phyloP scores from a whole-genome alignment of 2,113 vertebrate genomes.

The Mandrillus leucophaeus region DNA sequence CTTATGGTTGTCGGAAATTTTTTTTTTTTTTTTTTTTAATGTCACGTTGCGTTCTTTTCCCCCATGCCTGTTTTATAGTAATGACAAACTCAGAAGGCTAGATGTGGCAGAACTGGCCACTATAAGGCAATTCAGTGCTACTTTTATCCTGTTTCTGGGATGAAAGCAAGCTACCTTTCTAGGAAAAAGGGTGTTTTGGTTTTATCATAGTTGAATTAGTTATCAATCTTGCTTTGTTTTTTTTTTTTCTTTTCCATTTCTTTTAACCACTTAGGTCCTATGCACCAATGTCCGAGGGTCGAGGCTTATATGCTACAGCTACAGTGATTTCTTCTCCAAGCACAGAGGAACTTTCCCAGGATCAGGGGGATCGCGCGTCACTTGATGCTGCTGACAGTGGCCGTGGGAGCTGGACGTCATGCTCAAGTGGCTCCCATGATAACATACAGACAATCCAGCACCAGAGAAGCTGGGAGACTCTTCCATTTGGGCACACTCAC shows the following conservation, averaged over 20 bases:
- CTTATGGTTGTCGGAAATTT: background rate
- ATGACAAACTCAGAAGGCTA: background rate
- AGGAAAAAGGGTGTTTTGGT: background rate
- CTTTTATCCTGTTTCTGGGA: background rate
- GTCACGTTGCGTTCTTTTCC: background rate
- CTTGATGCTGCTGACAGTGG: constrained; percentile 98
- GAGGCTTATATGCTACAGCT: constrained; percentile 91
- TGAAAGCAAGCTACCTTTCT: background rate
- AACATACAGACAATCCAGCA: constrained; percentile 99
- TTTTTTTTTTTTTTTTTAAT: background rate
- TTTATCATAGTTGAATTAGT: background rate
- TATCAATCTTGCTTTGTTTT: background rate
- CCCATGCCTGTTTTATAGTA: background rate
- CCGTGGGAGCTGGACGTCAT: constrained; percentile 98
- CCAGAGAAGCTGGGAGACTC: constrained; percentile 96
- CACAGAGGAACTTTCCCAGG: constrained; percentile 96
- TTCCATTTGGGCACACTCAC: constrained; percentile 89
- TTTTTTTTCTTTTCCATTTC: background rate
- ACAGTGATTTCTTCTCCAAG: constrained; percentile 96
- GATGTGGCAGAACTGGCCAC: background rate
- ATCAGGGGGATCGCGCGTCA: constrained; percentile 96
- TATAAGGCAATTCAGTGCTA: too few relatives aligned
- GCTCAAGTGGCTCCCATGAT: constrained; percentile 97
- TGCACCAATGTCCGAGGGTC: constrained; percentile 92
- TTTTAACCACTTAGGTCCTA: constrained; percentile 87